phyloP scores from a whole-genome alignment of 2,113 vertebrate genomes.

The Melozone crissalis region DNA sequence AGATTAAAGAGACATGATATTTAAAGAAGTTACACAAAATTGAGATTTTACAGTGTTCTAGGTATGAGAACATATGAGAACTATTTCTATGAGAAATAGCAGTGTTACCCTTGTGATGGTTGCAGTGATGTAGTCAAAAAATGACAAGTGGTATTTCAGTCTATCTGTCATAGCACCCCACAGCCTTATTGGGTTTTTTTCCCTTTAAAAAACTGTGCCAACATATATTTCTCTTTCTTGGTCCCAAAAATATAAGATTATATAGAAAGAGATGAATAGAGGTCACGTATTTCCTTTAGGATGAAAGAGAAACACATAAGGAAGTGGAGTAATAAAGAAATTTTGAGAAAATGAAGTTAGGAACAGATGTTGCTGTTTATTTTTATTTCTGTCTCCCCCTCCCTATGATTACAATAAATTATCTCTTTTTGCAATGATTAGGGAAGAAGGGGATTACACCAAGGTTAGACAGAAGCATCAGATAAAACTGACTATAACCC shows the following conservation, averaged over 20 bases:
- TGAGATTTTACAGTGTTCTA: not conserved
- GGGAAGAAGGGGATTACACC: not conserved
- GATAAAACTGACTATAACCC: not conserved
- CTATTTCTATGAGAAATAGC: not conserved
- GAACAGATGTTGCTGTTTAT: constrained; percentile 22
- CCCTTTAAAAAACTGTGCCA: not conserved
- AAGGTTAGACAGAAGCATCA: constrained; percentile 19
- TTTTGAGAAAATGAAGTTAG: not conserved
- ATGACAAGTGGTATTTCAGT: not conserved
- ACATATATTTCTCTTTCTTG: not conserved
- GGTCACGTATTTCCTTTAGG: not conserved
- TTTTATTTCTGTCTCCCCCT: not conserved
- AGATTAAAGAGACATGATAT: not conserved
- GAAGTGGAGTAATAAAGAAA: not conserved
- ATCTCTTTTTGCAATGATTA: not conserved
- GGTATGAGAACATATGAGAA: no score
- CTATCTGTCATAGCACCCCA: not conserved
- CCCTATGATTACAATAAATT: constrained; percentile 6
- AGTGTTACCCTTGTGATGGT: not conserved
- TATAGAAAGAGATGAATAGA: not conserved
- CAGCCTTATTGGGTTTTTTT: not conserved
- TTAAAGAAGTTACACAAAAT: not conserved
- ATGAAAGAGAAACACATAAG: not conserved
- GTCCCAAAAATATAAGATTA: not conserved
- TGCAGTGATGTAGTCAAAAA: not conserved